A percentile compares a stretch with the other conserved stretches of the same genome.
phyloP scores from a whole-genome alignment of 1,140 invertebrate genomes.

The Rhagoletis zephyria region DNA sequence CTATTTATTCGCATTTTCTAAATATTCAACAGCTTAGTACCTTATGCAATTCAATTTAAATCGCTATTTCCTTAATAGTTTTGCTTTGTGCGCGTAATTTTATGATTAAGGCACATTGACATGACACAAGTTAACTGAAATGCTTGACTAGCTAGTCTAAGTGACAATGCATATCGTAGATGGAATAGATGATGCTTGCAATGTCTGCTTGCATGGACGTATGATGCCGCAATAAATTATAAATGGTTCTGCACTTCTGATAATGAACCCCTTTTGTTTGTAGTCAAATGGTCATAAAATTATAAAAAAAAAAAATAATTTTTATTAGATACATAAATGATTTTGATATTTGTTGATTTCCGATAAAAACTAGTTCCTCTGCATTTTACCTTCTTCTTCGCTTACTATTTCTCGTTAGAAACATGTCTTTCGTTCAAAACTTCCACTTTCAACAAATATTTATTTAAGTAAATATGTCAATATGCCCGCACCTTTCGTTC shows the following conservation, averaged over 20 bases:
- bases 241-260: neutral
- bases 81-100: slow-evolving; percentile 34
- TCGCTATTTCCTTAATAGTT: slow-evolving; percentile 43
- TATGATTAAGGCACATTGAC: slow-evolving; percentile 33
- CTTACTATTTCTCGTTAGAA: no score
- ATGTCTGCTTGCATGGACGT: neutral
- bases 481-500: neutral
- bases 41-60: slow-evolving; percentile 40
- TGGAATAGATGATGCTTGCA: neutral
- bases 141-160: neutral
- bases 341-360: neutral
- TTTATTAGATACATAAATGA: neutral
- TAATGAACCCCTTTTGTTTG: no score
- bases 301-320: no score
- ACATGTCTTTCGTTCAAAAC: no score
- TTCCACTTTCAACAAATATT: neutral
- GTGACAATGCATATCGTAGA: no score
- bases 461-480: neutral
- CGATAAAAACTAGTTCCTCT: no score
- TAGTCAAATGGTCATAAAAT: no score
- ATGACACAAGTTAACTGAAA: slow-evolving; percentile 37
- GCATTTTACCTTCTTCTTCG: no score
- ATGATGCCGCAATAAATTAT: slow-evolving; percentile 18
- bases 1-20: neutral
- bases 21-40: neutral